phyloP scores from a whole-genome alignment of 2,113 vertebrate genomes.

The Hystrix cristata region DNA sequence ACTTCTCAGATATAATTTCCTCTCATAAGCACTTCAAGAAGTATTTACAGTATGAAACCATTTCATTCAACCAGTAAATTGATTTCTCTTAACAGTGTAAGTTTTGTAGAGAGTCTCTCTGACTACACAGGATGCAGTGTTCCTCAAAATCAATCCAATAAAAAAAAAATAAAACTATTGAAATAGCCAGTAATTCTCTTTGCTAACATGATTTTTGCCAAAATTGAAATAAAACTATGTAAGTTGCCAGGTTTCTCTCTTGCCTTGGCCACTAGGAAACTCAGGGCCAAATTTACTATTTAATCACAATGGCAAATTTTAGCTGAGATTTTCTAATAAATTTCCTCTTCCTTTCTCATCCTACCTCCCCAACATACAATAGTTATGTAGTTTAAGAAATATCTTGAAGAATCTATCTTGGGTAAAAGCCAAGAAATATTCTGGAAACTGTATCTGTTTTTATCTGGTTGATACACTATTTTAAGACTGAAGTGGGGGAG shows the following conservation, averaged over 20 bases:
- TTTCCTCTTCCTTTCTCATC: background rate
- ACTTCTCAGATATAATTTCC: conserved; percentile 51
- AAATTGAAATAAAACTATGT: conserved; percentile 46
- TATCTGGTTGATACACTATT: background rate
- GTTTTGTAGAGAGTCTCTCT: background rate
- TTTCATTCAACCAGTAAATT: conserved; percentile 18
- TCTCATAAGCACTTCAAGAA: conserved; percentile 53
- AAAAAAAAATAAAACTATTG: background rate
- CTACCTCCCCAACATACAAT: background rate
- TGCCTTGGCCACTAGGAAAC: conserved; percentile 49
- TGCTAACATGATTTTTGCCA: conserved; percentile 1
- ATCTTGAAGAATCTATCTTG: background rate
- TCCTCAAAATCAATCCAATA: conserved; percentile 46
- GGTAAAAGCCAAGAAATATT: conserved; percentile 37
- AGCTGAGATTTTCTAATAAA: conserved; percentile 46
- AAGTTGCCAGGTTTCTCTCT: conserved; percentile 8
- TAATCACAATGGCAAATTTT: background rate
- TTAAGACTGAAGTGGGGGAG: background rate
- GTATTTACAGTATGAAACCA: conserved; percentile 47
- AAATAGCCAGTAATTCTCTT: background rate
- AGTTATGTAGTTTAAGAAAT: background rate
- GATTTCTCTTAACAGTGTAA: conserved; percentile 7
- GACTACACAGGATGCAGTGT: background rate
- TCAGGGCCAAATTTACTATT: conserved; percentile 39
- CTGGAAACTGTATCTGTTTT: conserved; percentile 34